Conservation (phyloP, 2,113 vertebrate genomes). For the Manacus vitellinus region DNA sequence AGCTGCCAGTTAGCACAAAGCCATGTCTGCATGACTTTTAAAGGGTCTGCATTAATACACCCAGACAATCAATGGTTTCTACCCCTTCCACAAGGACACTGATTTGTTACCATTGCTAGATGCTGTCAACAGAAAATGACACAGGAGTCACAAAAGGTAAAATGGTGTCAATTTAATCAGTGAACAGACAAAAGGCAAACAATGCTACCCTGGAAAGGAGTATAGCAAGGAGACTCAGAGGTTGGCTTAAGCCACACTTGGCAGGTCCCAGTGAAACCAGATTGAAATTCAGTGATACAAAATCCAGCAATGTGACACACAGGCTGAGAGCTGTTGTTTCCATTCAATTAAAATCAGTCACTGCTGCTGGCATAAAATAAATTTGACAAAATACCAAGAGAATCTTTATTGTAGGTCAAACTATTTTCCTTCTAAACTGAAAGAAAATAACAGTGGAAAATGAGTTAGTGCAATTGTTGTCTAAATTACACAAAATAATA, state of each 20-base stretch:
- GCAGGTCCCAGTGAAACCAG: constrained; percentile 72
- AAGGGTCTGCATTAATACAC: constrained; percentile 77
- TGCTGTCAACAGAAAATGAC: constrained; percentile 82
- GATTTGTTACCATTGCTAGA: constrained; percentile 70
- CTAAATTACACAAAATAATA: constrained; percentile 24
- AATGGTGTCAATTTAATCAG: constrained; percentile 82
- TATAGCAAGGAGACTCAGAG: constrained; percentile 75
- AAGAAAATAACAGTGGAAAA: constrained; percentile 32
- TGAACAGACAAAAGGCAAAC: constrained; percentile 77
- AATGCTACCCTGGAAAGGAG: constrained; percentile 59
- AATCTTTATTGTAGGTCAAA: constrained; percentile 57
- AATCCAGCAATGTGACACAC: constrained; percentile 66
- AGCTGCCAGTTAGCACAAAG: constrained; percentile 80
- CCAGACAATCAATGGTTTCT: constrained; percentile 79
- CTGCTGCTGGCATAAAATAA: constrained; percentile 59
- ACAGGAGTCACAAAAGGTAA: constrained; percentile 76
- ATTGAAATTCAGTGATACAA: constrained; percentile 69
- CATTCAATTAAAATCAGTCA: constrained; percentile 74
- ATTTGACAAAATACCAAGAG: constrained; percentile 61
- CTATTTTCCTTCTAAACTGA: constrained; percentile 30
- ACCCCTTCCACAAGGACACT: constrained; percentile 78
- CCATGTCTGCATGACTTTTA: constrained; percentile 70
- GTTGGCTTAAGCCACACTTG: constrained; percentile 50
- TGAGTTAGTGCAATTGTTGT: constrained; percentile 1
- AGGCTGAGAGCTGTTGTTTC: constrained; percentile 58